Percentiles rank a stretch among this genome's conserved stretches.
phyloP scores from a whole-genome alignment of 1,140 invertebrate genomes.

The Melipona quadrifasciata region DNA sequence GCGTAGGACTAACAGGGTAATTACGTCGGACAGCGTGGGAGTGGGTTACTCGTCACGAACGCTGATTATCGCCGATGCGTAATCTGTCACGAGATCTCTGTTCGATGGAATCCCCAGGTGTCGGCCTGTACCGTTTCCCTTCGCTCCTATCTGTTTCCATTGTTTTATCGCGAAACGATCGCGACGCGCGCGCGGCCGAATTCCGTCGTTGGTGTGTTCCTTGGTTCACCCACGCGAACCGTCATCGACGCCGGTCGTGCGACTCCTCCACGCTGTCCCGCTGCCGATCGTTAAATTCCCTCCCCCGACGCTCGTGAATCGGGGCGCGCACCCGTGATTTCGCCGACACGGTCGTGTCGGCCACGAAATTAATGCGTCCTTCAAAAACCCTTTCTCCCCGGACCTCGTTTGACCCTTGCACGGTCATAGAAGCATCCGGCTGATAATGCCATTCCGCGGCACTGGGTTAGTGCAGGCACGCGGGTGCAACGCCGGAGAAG shows the following conservation, averaged over 20 bases:
- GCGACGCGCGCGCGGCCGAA: neutral
- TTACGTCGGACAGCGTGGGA: conserved; percentile 55
- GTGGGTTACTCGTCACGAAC: conserved; percentile 54
- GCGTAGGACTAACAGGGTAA: conserved; percentile 52
- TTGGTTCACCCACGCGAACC: neutral
- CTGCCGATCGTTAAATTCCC: neutral
- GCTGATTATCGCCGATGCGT: conserved; percentile 42
- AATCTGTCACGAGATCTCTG: conserved; percentile 55
- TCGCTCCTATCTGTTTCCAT: neutral
- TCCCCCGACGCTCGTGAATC: neutral
- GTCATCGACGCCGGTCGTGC: neutral
- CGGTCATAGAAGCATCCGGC: conserved; percentile 63
- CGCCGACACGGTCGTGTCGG: neutral
- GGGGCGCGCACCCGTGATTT: neutral
- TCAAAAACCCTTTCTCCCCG: conserved; percentile 44
- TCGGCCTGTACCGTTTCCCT: too few relatives aligned
- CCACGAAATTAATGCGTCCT: conserved; percentile 54
- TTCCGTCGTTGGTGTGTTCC: neutral
- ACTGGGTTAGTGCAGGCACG: conserved; percentile 71
- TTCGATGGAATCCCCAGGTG: conserved; percentile 33
- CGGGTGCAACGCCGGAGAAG: conserved; percentile 57
- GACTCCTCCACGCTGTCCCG: neutral
- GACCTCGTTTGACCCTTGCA: conserved; percentile 61
- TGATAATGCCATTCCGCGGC: conserved; percentile 66
- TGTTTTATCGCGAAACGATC: conserved; percentile 26